A percentile compares a stretch with the other conserved stretches of the same genome.
Conservation (phyloP, 2,888 invertebrate species). For the Nomada ferruginata region DNA sequence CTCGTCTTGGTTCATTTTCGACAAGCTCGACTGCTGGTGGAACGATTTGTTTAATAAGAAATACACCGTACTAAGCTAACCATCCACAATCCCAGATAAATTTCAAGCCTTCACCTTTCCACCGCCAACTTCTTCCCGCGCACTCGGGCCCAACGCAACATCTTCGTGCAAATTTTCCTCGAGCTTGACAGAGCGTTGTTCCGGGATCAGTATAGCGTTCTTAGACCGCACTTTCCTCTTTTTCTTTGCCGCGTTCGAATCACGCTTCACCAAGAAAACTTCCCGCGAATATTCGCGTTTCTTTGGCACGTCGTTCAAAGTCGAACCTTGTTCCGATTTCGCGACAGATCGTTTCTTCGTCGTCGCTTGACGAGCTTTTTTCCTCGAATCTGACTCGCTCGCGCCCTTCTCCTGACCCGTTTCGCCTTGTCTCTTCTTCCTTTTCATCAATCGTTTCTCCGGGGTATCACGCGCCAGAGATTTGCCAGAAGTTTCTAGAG, state of each 20-base stretch:
- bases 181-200: not conserved
- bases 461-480: not conserved
- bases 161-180: constrained; percentile 9
- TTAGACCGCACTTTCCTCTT: constrained; percentile 33
- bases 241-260: constrained; percentile 35
- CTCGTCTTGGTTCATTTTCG: constrained; percentile 21
- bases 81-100: not conserved
- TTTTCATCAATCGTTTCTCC: constrained; percentile 11
- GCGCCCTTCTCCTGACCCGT: not conserved
- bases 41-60: not conserved
- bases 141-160: constrained; percentile 1
- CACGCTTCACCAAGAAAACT: constrained; percentile 57
- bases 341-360: constrained; percentile 21
- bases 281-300: constrained; percentile 57
- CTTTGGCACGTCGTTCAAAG: constrained; percentile 1
- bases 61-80: not conserved
- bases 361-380: not conserved
- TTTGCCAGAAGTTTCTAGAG: not conserved
- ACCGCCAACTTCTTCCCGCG: not conserved
- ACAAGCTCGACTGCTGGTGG: constrained; percentile 3
- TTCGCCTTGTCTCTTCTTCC: constrained; percentile 37
- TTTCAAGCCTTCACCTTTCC: constrained; percentile 39
- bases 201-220: not conserved
- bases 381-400: not conserved
- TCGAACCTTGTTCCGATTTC: not conserved